Evolutionary conservation across 2,113 vertebrate species (phyloP).

Genomic region (Hippocampus barbouri): DNA sequence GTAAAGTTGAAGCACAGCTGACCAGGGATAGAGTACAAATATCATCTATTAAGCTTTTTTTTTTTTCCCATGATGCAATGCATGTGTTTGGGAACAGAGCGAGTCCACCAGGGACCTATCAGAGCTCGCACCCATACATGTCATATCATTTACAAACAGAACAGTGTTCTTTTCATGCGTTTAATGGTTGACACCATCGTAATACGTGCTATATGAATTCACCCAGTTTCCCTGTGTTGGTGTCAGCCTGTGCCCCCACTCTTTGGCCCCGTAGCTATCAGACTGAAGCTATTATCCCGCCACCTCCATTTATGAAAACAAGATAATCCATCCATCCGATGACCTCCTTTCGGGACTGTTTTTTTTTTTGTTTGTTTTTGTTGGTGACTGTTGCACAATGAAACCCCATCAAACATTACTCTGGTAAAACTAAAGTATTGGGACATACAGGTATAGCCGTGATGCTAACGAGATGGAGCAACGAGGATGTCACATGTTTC

Average conservation of each 20-base stretch:
- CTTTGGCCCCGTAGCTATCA: constrained; percentile 65
- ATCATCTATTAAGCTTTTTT: constrained; percentile 8
- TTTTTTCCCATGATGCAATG: constrained; percentile 30
- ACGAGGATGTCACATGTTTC: too few species aligned
- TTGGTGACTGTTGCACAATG: constrained; percentile 27
- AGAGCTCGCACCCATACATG: background rate
- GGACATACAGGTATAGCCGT: background rate
- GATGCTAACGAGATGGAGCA: background rate
- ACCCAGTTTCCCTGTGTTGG: constrained; percentile 23
- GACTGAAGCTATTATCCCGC: constrained; percentile 55
- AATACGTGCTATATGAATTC: background rate
- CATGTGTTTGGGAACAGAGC: background rate
- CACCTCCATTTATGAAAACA: constrained; percentile 48
- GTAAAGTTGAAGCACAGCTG: constrained; percentile 41
- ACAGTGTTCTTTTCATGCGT: background rate
- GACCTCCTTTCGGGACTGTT: constrained; percentile 45
- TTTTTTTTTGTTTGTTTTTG: constrained; percentile 1
- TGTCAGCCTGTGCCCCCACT: constrained; percentile 41
- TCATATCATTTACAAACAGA: background rate
- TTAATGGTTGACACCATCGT: background rate
- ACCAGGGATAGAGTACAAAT: constrained; percentile 36
- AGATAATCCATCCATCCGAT: constrained; percentile 49
- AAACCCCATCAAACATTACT: constrained; percentile 30
- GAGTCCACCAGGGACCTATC: constrained; percentile 2
- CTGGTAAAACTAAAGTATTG: background rate